Base-by-base conservation (phyloP, 2,113 vertebrate genomes). In the Parotia lawesii region DNA sequence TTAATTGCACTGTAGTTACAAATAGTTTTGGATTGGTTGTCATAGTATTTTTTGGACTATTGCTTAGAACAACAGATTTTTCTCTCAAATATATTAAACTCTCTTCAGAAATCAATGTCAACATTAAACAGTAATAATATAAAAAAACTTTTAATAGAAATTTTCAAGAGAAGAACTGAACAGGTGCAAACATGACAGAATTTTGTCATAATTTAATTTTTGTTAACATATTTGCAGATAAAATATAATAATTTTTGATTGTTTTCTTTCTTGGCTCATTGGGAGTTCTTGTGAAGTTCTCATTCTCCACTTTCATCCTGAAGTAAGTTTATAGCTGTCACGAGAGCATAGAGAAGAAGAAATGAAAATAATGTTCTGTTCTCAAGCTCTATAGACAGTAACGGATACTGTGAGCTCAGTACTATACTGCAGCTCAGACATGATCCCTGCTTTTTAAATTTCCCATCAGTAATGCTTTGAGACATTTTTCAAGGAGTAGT, bases 401-500 rank as follows among this genome's bases (percentile, higher is more conserved):
- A 79, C 12, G 74, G 66, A 66, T 48, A 58, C 12, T 31, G 21
- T 42, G 23, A 85, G 13, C 47, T 81, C 10, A 77, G 19, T 51
- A 38, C 23, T 58, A 12, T 22, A 40, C 35, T 90, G 21, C 45
- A 67, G 45, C 79, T 95, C 56, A 85, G 64, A 90, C 2, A 2
- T 20, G 15, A 90, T 87, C 47, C 10, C 47, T 74, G 16, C 51
- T 82, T 95, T 96, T 90, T 28, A 48, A 73, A 62, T 58, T 78
- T 87, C 93, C 66, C 21, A 17, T 47, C 58, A 88, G 51, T 93
- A 95, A 93, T 4, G 1, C 35, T 70, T 81, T 83, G 48, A 90
- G 80, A 94, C 95, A 90, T 75, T 71, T 91, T 92, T 94, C 67
- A 72, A 94, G 94, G 42, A 79, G 66, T 83, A 94, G 11, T 37